These are phyloP conservation scores for Xerus inauris DNA, from an alignment of 2,113 vertebrate genomes.

Conservation along the genomic window DNA sequence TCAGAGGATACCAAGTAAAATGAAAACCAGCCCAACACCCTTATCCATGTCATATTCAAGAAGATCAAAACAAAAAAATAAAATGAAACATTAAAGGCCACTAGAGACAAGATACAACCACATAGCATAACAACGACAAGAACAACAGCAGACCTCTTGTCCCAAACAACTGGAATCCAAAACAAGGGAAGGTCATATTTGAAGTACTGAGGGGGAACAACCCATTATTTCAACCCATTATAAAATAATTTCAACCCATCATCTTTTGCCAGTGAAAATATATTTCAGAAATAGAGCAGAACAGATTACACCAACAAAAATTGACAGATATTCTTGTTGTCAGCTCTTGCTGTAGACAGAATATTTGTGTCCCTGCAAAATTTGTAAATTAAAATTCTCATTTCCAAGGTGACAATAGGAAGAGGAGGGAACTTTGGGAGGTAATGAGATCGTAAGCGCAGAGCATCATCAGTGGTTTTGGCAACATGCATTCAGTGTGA, in stretches of 20 bases:
- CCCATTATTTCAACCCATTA: background rate
- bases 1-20: background rate
- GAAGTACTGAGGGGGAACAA: background rate
- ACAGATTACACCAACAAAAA: background rate
- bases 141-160: background rate
- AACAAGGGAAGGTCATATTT: background rate
- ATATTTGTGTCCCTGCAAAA: too few species aligned
- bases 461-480: too few species aligned
- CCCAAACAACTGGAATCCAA: background rate
- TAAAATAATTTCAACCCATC: background rate
- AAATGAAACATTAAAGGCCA: background rate
- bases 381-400: too few species aligned
- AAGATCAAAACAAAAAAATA: background rate
- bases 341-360: too few species aligned
- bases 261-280: background rate
- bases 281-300: too few species aligned
- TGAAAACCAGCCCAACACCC: background rate
- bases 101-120: background rate
- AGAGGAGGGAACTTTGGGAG: too few species aligned
- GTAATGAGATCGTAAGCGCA: too few species aligned
- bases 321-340: background rate
- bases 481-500: too few species aligned
- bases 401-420: too few species aligned
- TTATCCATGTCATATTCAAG: background rate
- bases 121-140: background rate